A percentile compares a stretch with the other conserved stretches of the same genome.
Evolutionary conservation across 2,888 invertebrate species (phyloP).

Genomic region (Nephrotoma appendiculata): DNA sequence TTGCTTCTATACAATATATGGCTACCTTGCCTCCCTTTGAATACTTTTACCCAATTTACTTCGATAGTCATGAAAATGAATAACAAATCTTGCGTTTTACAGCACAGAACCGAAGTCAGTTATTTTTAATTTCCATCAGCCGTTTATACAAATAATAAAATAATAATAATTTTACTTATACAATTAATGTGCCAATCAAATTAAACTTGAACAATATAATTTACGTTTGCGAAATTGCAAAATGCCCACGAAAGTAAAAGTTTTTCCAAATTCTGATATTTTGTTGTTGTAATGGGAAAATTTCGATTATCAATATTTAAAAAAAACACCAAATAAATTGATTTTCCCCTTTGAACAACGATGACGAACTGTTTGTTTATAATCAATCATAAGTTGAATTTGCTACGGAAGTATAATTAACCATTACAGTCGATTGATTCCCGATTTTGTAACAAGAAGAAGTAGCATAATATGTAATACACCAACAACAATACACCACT

Average conservation of each 20-base stretch:
- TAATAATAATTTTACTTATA: not conserved
- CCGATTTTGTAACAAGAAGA: not conserved
- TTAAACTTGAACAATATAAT: not conserved
- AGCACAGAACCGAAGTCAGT: no score
- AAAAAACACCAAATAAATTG: not conserved
- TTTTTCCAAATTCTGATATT: not conserved
- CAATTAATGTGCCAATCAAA: not conserved
- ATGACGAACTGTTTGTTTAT: not conserved
- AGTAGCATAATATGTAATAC: not conserved
- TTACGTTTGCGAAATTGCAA: not conserved
- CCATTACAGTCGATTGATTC: not conserved
- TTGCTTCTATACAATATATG: no score
- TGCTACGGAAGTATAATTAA: not conserved
- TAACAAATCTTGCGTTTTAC: no score
- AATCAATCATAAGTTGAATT: not conserved
- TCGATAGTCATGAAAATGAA: no score
- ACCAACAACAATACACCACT: not conserved
- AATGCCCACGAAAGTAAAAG: not conserved
- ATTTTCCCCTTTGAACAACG: not conserved
- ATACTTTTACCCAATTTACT: no score
- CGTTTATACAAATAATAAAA: not conserved
- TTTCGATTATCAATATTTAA: not conserved
- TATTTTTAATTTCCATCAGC: no score
- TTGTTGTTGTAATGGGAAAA: not conserved
- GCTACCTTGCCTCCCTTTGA: no score